Base-by-base conservation (phyloP, 2,888 invertebrate genomes). In the Drosophila suboccidentalis region DNA sequence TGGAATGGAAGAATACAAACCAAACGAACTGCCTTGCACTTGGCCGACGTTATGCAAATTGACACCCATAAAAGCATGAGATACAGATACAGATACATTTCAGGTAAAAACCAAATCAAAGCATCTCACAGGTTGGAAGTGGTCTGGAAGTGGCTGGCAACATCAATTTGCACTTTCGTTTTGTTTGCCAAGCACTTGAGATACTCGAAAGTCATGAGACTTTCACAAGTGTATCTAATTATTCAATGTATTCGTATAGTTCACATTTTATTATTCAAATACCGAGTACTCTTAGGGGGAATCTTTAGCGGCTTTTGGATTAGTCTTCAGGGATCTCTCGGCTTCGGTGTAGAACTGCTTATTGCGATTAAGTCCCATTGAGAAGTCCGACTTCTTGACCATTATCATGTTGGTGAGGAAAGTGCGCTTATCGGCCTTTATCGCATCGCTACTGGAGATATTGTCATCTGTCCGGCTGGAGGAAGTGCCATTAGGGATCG, bases 101-200 rank as follows among this genome's bases (percentile, higher is more conserved):
- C 51, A 83, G 77, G 88, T 71, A 73, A 72, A 75, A 86, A 36
- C 50, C 13, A 50, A 50, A 77, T 79, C 86, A 85, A 73, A 79
- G 86, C 69, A 74, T 73, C 71, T 79, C 64, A 71, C 76, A 77
- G 66, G 15, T 34, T 22, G 32, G 47, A 66, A 61, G 54, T 53
- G 59, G 65, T 63, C 46, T 53, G 19, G 26, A 65, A 83, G 79
- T 79, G 82, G 72, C 36, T 84, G 62, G 65, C 85, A 82, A 74
- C 82, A 82, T 62, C 73, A 68, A 82, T 80, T 82, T 79, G 76
- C 81, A 88, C 77, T 86, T 79, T 70, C 71, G 72, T 63, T 68
- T 70, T 86, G 88, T 82, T 82, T 78, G 73, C 65, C 49, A 62
- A 86, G 70, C 75, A 68, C 63, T 82, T 55, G 53, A 53, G 34